Evolutionary conservation across 2,113 vertebrate species (phyloP).

Genomic region (Patagioenas fasciata): DNA sequence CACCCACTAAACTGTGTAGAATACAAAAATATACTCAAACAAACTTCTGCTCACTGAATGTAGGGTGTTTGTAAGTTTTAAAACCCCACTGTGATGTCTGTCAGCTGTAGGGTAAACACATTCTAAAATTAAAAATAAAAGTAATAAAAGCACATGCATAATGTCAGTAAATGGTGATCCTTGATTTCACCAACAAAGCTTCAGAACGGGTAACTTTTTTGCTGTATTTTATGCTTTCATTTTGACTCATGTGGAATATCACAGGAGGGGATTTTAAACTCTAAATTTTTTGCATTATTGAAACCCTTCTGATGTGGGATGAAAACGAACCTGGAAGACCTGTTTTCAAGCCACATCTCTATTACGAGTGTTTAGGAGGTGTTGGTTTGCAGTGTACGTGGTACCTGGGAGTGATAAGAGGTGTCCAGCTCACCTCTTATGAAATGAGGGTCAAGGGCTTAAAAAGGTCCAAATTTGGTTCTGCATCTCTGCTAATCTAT

Average conservation of each 20-base stretch:
- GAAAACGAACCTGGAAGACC: not conserved
- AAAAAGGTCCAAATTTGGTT: not conserved
- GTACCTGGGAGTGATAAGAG: not conserved
- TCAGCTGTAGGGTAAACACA: not conserved
- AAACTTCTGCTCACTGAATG: fast-evolving
- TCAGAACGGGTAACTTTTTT: not conserved
- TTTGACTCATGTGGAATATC: not conserved
- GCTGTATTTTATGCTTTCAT: not conserved
- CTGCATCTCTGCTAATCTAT: not conserved
- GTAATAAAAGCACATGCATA: not conserved
- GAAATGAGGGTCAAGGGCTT: not conserved
- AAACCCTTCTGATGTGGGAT: not conserved
- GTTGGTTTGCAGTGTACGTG: not conserved
- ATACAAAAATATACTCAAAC: not conserved
- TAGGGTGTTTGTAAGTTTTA: not conserved
- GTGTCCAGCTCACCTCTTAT: not conserved
- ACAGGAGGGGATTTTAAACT: not conserved
- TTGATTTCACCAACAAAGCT: not conserved
- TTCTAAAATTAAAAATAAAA: not conserved
- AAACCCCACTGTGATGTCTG: fast-evolving
- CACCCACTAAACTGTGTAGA: not conserved
- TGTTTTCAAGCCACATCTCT: not conserved
- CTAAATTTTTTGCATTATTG: not conserved
- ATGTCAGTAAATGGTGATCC: not conserved
- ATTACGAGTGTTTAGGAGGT: not conserved